A percentile compares a stretch with the other conserved stretches of the same genome.
phyloP scores from a whole-genome alignment of 2,113 vertebrate genomes.

The Euleptes europaea region DNA sequence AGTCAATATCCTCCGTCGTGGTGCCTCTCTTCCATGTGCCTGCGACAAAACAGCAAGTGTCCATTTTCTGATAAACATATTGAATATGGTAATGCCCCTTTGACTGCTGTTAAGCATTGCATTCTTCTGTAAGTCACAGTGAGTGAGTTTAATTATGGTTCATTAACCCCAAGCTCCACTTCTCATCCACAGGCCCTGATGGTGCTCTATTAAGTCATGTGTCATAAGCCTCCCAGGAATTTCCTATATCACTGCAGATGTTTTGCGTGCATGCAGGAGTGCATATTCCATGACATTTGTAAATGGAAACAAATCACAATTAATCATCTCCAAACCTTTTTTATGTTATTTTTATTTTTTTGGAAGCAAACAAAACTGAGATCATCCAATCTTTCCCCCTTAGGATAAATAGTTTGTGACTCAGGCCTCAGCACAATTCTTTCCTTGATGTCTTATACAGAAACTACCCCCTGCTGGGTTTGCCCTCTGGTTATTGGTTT shows the following conservation, averaged over 20 bases:
- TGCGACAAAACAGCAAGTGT: constrained; percentile 52
- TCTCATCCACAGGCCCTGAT: constrained; percentile 47
- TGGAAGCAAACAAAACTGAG: constrained; percentile 21
- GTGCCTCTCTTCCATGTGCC: constrained; percentile 24
- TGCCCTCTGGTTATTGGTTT: constrained; percentile 65
- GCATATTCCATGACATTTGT: constrained; percentile 13
- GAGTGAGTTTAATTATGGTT: constrained; percentile 60
- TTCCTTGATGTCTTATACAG: constrained; percentile 49
- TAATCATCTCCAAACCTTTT: constrained; percentile 44
- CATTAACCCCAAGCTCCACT: constrained; percentile 58
- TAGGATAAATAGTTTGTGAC: constrained; percentile 33
- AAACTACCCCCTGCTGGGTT: constrained; percentile 55
- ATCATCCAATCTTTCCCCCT: constrained; percentile 48
- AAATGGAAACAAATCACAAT: constrained; percentile 35
- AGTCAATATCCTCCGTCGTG: constrained; percentile 24
- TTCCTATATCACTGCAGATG: constrained; percentile 46
- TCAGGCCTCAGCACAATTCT: constrained; percentile 54
- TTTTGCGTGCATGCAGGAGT: constrained; percentile 8
- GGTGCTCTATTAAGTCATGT: constrained; percentile 54
- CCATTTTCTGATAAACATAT: constrained; percentile 36
- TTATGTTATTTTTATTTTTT: no score
- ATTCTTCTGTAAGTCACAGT: constrained; percentile 62
- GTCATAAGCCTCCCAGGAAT: constrained; percentile 51
- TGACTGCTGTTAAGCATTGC: constrained; percentile 44
- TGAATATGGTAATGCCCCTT: constrained; percentile 32